Evolutionary conservation across 2,888 invertebrate species (phyloP).

Genomic region (Metellina segmentata): DNA sequence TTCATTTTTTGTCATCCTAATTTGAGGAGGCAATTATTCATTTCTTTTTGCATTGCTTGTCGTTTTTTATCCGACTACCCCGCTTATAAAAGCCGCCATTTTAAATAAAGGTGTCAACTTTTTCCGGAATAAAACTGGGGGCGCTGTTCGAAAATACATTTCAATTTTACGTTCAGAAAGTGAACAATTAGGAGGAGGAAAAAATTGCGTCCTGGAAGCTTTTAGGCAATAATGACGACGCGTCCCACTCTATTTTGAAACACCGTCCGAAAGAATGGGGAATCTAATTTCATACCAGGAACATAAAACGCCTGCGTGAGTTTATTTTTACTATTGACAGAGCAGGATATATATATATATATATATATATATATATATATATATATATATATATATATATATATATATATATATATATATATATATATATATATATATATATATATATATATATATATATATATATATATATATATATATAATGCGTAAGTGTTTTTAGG

Average conservation of each 20-base stretch:
- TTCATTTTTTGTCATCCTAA: conserved; percentile 2
- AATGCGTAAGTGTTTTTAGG: not conserved
- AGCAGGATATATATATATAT: no score
- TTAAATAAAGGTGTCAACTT: conserved; percentile 1
- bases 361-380: no score
- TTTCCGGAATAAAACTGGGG: conserved; percentile 30
- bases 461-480: no score
- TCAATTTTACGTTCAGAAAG: conserved; percentile 43
- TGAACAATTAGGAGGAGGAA: conserved; percentile 56
- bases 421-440: no score
- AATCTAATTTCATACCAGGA: conserved; percentile 58
- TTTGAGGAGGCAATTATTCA: not conserved
- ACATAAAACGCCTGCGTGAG: conserved; percentile 31
- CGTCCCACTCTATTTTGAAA: conserved; percentile 7
- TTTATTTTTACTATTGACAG: conserved; percentile 31
- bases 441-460: no score
- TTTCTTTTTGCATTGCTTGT: not conserved
- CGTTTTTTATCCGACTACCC: not conserved
- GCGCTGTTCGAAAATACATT: conserved; percentile 59
- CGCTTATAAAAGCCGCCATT: not conserved
- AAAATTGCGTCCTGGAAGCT: conserved; percentile 42
- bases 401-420: no score
- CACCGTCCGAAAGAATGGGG: conserved; percentile 34
- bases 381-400: no score
- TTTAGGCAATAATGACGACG: conserved; percentile 49